Evolutionary conservation across 2,797 vertebrate species (phyloP).

Genomic region (Rhodeus uyekii): DNA sequence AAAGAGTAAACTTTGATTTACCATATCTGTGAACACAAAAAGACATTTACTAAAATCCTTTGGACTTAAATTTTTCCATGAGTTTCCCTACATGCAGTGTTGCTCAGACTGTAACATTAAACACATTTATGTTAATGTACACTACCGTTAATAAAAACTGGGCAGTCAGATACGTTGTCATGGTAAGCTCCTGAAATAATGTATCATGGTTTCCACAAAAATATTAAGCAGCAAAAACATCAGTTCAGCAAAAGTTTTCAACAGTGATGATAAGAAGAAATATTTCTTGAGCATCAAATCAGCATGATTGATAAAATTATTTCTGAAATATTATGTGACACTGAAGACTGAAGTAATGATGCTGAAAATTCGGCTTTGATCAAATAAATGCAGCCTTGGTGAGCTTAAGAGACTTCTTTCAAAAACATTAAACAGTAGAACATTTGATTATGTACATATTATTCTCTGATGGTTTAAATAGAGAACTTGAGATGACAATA

Average conservation of each 20-base stretch:
- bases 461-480: neutral
- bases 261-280: neutral
- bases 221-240: no score
- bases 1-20: slow-evolving; percentile 38
- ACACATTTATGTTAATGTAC: neutral
- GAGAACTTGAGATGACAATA: neutral
- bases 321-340: no score
- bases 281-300: neutral
- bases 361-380: no score
- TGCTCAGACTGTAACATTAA: neutral
- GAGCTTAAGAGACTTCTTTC: no score
- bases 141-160: neutral
- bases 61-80: neutral
- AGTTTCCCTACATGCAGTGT: neutral
- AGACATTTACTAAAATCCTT: slow-evolving; percentile 4
- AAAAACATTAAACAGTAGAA: neutral
- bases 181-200: neutral
- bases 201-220: neutral
- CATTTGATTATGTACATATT: neutral
- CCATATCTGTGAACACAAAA: slow-evolving; percentile 33
- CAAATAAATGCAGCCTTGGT: no score
- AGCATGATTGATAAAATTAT: no score
- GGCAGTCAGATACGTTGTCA: neutral
- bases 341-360: no score
- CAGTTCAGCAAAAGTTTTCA: neutral